Evolutionary conservation across 1,140 invertebrate genomes (phyloP).

Genomic region (Trachymyrmex septentrionalis): DNA sequence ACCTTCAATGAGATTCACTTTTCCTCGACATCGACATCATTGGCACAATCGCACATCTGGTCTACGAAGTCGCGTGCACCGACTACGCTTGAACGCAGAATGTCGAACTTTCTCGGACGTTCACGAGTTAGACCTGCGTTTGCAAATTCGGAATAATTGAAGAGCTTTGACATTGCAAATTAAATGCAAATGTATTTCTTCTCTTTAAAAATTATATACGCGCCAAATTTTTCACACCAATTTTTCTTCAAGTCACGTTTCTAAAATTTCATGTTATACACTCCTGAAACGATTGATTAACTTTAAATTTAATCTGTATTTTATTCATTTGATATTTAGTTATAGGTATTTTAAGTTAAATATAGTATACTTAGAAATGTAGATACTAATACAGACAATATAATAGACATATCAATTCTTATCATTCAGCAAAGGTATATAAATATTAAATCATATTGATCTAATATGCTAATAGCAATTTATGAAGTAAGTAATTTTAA

Average conservation of each 20-base stretch:
- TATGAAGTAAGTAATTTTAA: too few species aligned
- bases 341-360: too few species aligned
- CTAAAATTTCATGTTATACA: background rate
- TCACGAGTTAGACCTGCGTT: background rate
- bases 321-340: too few species aligned
- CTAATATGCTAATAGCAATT: too few species aligned
- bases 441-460: too few species aligned
- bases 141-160: background rate
- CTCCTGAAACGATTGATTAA: background rate
- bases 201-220: too few species aligned
- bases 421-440: too few species aligned
- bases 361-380: too few species aligned
- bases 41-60: constrained; percentile 75
- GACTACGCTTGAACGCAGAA: constrained; percentile 48
- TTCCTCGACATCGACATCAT: constrained; percentile 30
- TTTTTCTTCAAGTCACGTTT: background rate
- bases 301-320: too few species aligned
- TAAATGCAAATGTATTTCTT: too few species aligned
- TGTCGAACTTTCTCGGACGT: constrained; percentile 33
- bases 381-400: too few species aligned
- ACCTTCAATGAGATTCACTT: constrained; percentile 45
- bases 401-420: too few species aligned
- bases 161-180: background rate
- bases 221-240: background rate
- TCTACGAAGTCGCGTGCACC: constrained; percentile 34